Evolutionary conservation across 1,140 invertebrate species (phyloP).

Genomic region (Cherax destructor): DNA sequence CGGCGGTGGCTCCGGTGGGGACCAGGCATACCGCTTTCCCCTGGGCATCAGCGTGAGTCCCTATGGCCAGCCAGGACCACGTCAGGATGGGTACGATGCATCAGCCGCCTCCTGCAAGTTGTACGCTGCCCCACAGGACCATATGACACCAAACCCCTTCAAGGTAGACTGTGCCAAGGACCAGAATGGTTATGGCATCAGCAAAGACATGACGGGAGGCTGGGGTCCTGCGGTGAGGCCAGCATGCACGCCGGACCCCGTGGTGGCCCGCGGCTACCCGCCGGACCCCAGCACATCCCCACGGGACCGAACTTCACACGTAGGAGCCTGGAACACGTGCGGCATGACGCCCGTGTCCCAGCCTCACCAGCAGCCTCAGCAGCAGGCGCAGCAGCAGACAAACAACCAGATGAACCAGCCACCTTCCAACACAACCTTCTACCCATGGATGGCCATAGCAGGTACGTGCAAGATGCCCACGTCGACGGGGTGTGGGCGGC

Average conservation of each 20-base stretch:
- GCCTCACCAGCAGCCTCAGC: constrained; percentile 79
- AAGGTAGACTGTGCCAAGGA: constrained; percentile 74
- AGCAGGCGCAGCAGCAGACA: constrained; percentile 88
- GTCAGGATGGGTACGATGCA: constrained; percentile 85
- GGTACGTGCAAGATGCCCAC: constrained; percentile 80
- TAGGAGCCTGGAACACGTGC: constrained; percentile 87
- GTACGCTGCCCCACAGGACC: constrained; percentile 84
- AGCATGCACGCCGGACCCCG: constrained; percentile 70
- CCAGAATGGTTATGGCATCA: constrained; percentile 73
- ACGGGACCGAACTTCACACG: constrained; percentile 81
- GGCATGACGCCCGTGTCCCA: constrained; percentile 79
- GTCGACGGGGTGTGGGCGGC: constrained; percentile 71
- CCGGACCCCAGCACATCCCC: constrained; percentile 72
- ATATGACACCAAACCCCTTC: constrained; percentile 79
- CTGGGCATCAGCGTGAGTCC: constrained; percentile 89
- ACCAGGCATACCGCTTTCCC: constrained; percentile 84
- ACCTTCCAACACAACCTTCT: constrained; percentile 82
- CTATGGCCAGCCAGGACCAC: constrained; percentile 82
- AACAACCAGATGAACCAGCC: constrained; percentile 81
- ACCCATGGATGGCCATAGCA: constrained; percentile 99
- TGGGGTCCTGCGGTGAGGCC: constrained; percentile 70
- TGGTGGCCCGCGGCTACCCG: constrained; percentile 75
- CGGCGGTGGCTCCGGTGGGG: constrained; percentile 83
- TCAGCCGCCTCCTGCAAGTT: constrained; percentile 84
- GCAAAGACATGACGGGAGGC: constrained; percentile 72